Evolutionary conservation across 1,140 invertebrate genomes (phyloP).

Genomic region (Riptortus pedestris): DNA sequence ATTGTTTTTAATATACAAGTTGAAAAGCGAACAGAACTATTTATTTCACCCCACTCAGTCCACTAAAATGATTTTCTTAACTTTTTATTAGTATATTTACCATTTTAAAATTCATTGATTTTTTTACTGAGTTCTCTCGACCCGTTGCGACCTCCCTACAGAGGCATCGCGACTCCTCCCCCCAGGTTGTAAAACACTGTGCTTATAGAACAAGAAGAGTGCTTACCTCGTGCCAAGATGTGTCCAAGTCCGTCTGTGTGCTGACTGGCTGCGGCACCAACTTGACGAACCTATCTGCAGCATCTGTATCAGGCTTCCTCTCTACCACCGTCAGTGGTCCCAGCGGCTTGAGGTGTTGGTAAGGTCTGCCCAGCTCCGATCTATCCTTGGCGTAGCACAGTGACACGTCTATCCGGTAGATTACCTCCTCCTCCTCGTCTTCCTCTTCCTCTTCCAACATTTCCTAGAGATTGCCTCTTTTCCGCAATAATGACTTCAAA

Average conservation of each 20-base stretch:
- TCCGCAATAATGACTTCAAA: too few relatives aligned
- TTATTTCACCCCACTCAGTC: too few relatives aligned
- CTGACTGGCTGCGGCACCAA: not conserved
- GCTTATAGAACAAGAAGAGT: not conserved
- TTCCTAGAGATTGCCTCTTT: not conserved
- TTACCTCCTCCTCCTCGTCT: not conserved
- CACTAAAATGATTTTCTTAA: not conserved
- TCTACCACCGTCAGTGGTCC: not conserved
- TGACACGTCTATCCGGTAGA: not conserved
- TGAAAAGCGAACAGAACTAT: too few relatives aligned
- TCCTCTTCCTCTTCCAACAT: not conserved
- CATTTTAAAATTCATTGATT: too few relatives aligned
- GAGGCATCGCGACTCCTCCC: too few relatives aligned
- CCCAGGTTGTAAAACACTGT: too few relatives aligned
- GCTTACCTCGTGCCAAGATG: constrained; percentile 1
- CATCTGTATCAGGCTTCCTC: not conserved
- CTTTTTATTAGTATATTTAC: not conserved
- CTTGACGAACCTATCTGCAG: not conserved
- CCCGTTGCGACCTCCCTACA: too few relatives aligned
- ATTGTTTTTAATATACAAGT: too few relatives aligned
- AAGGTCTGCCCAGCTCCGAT: not conserved
- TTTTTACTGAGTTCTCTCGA: too few relatives aligned
- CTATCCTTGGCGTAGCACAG: not conserved
- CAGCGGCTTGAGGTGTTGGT: not conserved
- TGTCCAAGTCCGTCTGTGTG: not conserved